Conservation (phyloP, 1,140 invertebrate genomes). For the Pemphigus obesinymphae region DNA sequence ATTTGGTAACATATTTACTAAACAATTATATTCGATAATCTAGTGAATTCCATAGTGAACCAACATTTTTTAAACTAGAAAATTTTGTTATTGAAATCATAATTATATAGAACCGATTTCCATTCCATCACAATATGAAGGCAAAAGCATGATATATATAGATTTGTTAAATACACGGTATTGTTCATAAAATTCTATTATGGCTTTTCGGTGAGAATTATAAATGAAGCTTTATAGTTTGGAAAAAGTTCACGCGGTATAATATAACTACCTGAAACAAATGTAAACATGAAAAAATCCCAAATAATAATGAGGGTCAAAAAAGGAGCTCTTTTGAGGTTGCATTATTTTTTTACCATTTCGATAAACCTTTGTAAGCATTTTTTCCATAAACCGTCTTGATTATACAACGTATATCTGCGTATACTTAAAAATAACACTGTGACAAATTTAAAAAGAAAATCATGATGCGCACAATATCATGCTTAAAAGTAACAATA, state of each 20-base stretch:
- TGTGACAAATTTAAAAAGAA: neutral
- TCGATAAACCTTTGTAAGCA: conserved; percentile 20
- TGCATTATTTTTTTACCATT: neutral
- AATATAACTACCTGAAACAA: conserved; percentile 15
- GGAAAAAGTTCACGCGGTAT: neutral
- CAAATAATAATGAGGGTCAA: conserved; percentile 22
- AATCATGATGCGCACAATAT: neutral
- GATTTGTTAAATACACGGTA: too few relatives aligned
- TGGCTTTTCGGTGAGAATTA: neutral
- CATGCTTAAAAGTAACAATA: neutral
- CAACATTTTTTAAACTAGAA: too few relatives aligned
- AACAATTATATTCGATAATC: too few relatives aligned
- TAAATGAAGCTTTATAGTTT: neutral
- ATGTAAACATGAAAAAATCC: neutral
- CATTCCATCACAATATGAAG: too few relatives aligned
- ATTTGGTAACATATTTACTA: too few relatives aligned
- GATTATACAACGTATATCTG: neutral
- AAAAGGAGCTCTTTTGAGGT: neutral
- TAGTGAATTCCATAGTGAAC: too few relatives aligned
- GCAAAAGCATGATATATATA: too few relatives aligned
- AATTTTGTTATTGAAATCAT: too few relatives aligned
- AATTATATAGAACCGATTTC: too few relatives aligned
- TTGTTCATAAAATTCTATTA: neutral
- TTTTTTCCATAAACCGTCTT: neutral
- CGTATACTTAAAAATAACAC: conserved; percentile 16